Base-by-base conservation (phyloP, 2,797 vertebrate genomes). In the Epinephelus awoara region DNA sequence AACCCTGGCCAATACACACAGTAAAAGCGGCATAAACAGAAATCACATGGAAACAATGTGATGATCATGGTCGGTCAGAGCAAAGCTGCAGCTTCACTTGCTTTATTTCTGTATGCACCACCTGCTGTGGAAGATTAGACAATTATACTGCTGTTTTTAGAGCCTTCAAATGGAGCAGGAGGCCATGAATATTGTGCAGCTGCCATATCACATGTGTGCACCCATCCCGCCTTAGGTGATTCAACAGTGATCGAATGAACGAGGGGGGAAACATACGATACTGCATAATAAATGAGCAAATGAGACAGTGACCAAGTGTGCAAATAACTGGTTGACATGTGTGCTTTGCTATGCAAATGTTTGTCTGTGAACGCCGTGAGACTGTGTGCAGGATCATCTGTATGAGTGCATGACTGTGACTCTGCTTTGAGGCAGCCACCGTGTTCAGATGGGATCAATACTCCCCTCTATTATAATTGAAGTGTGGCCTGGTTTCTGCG, bases 121-220 rank as follows among this genome's bases (percentile, higher is more conserved):
- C 84, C 92, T 93, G 92, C 82, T 88, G 81, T 46, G 66, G 51
- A 77, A 86, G 83, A 90, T 92, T 81, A 87, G 77, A 66, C 75
- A 84, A 87, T 91, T 85, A 86, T 9, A 14, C n/a, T 70, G 79
- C 38, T 85, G 82, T 82, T 90, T 84, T 81, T 75, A 84, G 80
- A 89, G 75, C 46, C 72, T 80, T 78, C 62, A 66, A 77, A 65
- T 49, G 46, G 55, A 84, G 73, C 79, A 67, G 17, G 38, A 63
- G 25, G 58, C 77, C 75, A 72, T 75, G 61, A 85, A 72, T 58
- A 68, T 49, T 73, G 50, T 79, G 71, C 75, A 85, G 82, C 82
- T 91, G 88, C 55, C 66, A 17, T 4, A 50, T 3, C 58, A 59
- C 34, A 55, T 1, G n/a, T 15, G 50, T 13, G 6, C 55, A 66